Evolutionary conservation across 1,140 invertebrate genomes (phyloP), one percentile per base, ranked within the genome.

Genomic region (Plectrocnemia conspersa): DNA sequence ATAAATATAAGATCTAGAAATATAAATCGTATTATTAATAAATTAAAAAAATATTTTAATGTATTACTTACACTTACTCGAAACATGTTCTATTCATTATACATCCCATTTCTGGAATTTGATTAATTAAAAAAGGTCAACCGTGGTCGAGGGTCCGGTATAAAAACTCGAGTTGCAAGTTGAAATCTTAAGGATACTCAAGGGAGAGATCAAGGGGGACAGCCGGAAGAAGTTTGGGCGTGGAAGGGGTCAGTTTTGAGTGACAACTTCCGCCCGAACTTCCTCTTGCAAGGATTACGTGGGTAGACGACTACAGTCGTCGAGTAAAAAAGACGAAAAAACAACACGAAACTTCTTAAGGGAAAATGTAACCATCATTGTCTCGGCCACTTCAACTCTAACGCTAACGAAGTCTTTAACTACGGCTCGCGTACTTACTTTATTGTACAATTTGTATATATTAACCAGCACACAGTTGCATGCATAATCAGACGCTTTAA

Each of bases 51-150:
- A n/a, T n/a, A n/a, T n/a, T n/a, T n/a, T n/a, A n/a, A n/a, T n/a
- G n/a, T n/a, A n/a, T n/a, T n/a, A n/a, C n/a, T n/a, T n/a, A n/a
- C n/a, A n/a, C n/a, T n/a, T n/a, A n/a, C n/a, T n/a, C n/a, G n/a
- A n/a, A n/a, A n/a, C n/a, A n/a, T n/a, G n/a, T n/a, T n/a, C n/a
- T n/a, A n/a, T n/a, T n/a, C n/a, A n/a, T n/a, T n/a, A n/a, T n/a
- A n/a, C n/a, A n/a, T n/a, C n/a, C n/a, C n/a, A n/a, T n/a, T n/a
- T n/a, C n/a, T n/a, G n/a, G n/a, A n/a, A n/a, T 25, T 25, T 35
- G 49, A 52, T 52, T 52, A 52, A 52, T 52, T 52, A 52, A 52
- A 52, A 50, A 52, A 24, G 19, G 23, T 11, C 19, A 52, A 52
- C 32, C 24, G 5, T 23, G 49, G 13, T 11, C 23, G 16, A 52